Conservation (phyloP, 2,888 invertebrate genomes). For the Stictocephala bisonia region DNA sequence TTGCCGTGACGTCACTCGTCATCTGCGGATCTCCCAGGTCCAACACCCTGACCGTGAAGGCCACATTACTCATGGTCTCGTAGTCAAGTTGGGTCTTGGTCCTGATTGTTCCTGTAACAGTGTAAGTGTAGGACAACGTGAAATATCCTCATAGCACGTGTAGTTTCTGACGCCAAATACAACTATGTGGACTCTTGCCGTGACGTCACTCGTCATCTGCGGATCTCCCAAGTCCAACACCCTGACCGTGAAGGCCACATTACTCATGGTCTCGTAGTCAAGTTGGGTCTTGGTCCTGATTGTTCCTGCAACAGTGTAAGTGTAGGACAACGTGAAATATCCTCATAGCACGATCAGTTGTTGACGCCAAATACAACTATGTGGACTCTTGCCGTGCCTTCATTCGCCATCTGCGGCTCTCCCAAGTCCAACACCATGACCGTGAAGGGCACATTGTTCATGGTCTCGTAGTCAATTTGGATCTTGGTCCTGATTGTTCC, state of each 20-base stretch:
- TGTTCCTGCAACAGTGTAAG: no score
- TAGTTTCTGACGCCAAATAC: conserved; percentile 90
- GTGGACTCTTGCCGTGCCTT: conserved; percentile 80
- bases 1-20: conserved; percentile 81
- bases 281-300: conserved; percentile 79
- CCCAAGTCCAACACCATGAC: conserved; percentile 88
- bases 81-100: conserved; percentile 82
- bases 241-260: conserved; percentile 84
- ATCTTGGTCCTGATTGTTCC: conserved; percentile 84
- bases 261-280: conserved; percentile 80
- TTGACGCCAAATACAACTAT: conserved; percentile 86
- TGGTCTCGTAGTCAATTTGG: conserved; percentile 83
- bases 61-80: conserved; percentile 75
- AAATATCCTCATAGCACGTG: no score
- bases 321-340: no score
- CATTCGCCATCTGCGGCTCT: conserved; percentile 82
- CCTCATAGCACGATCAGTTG: conserved; percentile 86
- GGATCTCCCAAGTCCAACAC: conserved; percentile 87
- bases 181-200: conserved; percentile 81
- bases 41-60: conserved; percentile 85
- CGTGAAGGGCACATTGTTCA: conserved; percentile 77
- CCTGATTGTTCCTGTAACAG: conserved; percentile 84
- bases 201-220: conserved; percentile 79
- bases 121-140: no score
- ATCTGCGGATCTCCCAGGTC: conserved; percentile 87